Evolutionary conservation across 1,140 invertebrate genomes (phyloP), one percentile per base, ranked within the genome.

Genomic region (Formica exsecta): DNA sequence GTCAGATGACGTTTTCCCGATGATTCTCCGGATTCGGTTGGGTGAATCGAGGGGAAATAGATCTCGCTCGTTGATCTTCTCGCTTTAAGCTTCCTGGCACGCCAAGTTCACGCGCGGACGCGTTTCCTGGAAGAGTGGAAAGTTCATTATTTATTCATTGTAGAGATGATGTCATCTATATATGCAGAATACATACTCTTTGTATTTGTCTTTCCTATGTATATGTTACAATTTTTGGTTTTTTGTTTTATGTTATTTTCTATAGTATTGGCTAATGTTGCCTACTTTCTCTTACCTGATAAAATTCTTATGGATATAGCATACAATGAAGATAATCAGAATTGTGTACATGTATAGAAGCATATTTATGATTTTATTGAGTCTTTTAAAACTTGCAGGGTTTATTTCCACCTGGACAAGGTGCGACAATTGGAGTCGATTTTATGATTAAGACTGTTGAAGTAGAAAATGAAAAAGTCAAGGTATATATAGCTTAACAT

Each of bases 371-470:
- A 25, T 29, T n/a, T 48, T 7, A 41, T 59, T 29, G 32, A 54
- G 36, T 25, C 13, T 25, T 54, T 76, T 77, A 1, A 54, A 8
- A 57, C 70, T 87, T 95, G 68, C 85, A 97, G 96, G 98, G 98
- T 0, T 95, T 99, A 25, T 99, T 99, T 96, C 98, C 98, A 51
- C 98, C 98, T 36, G 98, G 98, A 57, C 99, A 99, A 96, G 99
- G 99, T 77, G 99, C 99, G 85, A 99, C 99, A 3, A 99, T 99
- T 91, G 99, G 99, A 80, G 99, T 99, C 16, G 99, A 99, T 96
- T 99, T 99, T 94, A 99, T 99, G 97, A 99, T 99, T 92, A 99
- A 99, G 96, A 99, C 99, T 84, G 97, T 99, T 11, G 98, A 99
- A 96, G 98, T 99, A 83, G 99, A 99, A 94, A 99, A 99, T 93